A percentile compares a stretch with the other conserved stretches of the same genome.
Conservation (phyloP, 2,888 invertebrate species). For the Hypomecis punctinalis region DNA sequence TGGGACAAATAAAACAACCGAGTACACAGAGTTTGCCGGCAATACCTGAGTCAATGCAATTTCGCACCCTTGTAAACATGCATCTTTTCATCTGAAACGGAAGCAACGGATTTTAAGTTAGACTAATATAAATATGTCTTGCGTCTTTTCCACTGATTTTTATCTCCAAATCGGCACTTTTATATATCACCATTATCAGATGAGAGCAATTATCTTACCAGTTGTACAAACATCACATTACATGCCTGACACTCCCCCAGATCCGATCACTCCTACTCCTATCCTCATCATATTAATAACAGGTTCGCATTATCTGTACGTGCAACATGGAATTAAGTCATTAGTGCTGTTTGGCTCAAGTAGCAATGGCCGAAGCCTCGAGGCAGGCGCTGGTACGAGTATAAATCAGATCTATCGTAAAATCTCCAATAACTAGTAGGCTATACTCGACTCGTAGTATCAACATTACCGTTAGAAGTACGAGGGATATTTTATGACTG, state of each 20-base stretch:
- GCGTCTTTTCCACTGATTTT: too few relatives aligned
- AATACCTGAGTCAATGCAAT: too few relatives aligned
- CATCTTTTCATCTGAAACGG: too few relatives aligned
- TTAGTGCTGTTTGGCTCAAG: slow-evolving; percentile 56
- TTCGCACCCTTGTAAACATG: too few relatives aligned
- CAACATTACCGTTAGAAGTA: slow-evolving; percentile 43
- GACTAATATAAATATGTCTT: too few relatives aligned
- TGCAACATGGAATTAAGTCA: slow-evolving; percentile 55
- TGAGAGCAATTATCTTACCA: not conserved
- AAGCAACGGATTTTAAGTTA: too few relatives aligned
- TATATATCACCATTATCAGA: slow-evolving; percentile 1
- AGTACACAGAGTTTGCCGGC: too few relatives aligned
- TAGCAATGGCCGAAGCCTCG: slow-evolving; percentile 49
- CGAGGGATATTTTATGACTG: slow-evolving; percentile 31
- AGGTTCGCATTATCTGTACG: slow-evolving; percentile 22
- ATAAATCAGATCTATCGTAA: slow-evolving; percentile 63
- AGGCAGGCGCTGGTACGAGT: slow-evolving; percentile 45
- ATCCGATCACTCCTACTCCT: slow-evolving; percentile 9
- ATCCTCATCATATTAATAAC: slow-evolving; percentile 16
- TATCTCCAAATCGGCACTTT: not conserved
- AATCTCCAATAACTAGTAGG: slow-evolving; percentile 56
- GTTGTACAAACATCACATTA: slow-evolving; percentile 7
- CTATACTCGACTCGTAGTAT: slow-evolving; percentile 41
- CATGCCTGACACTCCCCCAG: not conserved
- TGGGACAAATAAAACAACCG: too few relatives aligned